A percentile compares a stretch with the other conserved stretches of the same genome.
Evolutionary conservation across 2,797 vertebrate genomes (phyloP).

Genomic region (Acomys russatus): DNA sequence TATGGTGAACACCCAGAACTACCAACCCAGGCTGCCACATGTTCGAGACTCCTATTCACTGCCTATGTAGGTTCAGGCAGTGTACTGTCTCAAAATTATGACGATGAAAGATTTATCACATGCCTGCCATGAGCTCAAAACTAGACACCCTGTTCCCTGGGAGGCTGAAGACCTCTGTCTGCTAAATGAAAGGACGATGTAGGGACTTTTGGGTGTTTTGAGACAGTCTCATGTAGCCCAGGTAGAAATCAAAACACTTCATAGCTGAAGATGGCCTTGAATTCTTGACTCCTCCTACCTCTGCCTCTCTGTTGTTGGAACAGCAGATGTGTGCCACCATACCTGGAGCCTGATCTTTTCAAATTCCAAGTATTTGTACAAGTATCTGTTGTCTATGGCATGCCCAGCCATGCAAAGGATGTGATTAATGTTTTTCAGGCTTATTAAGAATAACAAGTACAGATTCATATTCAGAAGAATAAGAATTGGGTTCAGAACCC

Average conservation of each 20-base stretch:
- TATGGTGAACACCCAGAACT: not conserved
- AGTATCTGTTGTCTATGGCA: not conserved
- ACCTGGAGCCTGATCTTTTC: no score
- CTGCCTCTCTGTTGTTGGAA: not conserved
- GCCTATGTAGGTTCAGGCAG: not conserved
- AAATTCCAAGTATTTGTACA: not conserved
- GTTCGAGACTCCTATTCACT: not conserved
- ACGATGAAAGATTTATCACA: conserved; percentile 32
- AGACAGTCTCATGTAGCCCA: not conserved
- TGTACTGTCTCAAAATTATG: conserved; percentile 1
- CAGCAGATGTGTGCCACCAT: not conserved
- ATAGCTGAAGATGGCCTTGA: not conserved
- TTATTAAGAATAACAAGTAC: not conserved
- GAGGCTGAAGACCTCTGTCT: not conserved
- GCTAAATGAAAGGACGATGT: not conserved
- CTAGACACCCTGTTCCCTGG: not conserved
- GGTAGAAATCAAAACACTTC: not conserved
- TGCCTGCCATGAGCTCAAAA: not conserved
- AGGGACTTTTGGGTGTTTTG: not conserved
- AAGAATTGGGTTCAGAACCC: not conserved
- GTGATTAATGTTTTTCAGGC: not conserved
- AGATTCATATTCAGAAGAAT: not conserved
- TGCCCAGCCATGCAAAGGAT: not conserved
- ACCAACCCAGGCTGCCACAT: not conserved
- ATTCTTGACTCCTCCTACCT: not conserved